Conservation (phyloP, 2,113 vertebrate genomes). For the Chloropsis cyanopogon region DNA sequence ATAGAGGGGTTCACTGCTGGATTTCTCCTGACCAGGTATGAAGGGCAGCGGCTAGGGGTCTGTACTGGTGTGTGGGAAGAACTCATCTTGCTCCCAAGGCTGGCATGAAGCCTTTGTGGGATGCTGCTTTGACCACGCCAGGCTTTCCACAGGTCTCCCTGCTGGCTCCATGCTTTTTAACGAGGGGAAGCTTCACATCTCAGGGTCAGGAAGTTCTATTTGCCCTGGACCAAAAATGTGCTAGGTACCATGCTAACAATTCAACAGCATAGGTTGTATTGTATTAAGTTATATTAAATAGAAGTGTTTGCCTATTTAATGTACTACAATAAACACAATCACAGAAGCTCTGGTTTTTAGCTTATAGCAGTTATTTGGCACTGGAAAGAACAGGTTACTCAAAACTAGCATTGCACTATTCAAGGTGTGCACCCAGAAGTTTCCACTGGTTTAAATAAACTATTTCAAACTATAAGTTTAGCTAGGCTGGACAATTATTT, state of each 20-base stretch:
- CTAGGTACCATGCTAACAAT: not conserved
- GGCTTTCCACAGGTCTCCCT: not conserved
- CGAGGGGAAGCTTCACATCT: not conserved
- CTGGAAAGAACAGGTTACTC: not conserved
- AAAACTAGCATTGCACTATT: not conserved
- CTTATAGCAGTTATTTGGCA: not conserved
- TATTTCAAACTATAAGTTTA: not conserved
- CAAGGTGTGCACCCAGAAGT: not conserved
- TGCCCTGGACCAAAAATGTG: not conserved
- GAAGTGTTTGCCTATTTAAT: not conserved
- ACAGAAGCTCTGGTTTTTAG: not conserved
- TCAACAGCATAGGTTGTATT: not conserved
- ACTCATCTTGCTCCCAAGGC: not conserved
- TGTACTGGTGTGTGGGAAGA: not conserved
- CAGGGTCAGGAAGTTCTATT: not conserved
- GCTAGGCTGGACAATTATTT: not conserved
- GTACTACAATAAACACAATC: not conserved
- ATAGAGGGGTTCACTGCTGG: not conserved
- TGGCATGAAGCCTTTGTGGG: not conserved
- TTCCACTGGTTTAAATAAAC: not conserved
- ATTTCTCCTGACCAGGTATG: not conserved
- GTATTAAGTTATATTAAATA: not conserved
- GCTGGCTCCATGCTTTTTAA: not conserved
- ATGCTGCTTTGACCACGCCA: not conserved
- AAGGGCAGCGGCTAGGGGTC: not conserved